Evolutionary conservation across 2,797 vertebrate species (phyloP), one percentile per base, ranked within the genome.

Genomic region (Antrozous pallidus): DNA sequence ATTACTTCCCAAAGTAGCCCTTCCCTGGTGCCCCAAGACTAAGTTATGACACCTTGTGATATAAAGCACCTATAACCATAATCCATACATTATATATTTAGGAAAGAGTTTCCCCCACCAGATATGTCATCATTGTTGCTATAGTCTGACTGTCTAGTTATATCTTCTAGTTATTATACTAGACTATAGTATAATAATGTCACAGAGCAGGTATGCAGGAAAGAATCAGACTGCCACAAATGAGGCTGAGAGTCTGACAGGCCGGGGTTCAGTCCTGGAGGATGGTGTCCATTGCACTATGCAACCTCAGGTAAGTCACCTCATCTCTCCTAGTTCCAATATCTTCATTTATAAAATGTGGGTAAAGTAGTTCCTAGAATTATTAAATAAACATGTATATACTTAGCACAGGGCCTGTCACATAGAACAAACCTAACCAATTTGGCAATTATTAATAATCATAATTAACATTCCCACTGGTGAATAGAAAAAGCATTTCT

Each of bases 121-220:
- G n/a, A 26, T 36, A 7, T 13, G 11, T 17, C 54, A 8, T 69
- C 20, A 9, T 42, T 14, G 12, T 8, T 31, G 47, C 36, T 47
- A 1, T 18, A 12, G 24, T n/a, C 10, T 51, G 40, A 16, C 16
- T 38, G 17, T 8, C 40, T 9, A 33, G n/a, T n/a, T n/a, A n/a
- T n/a, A n/a, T n/a, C n/a, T n/a, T n/a, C n/a, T n/a, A n/a, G n/a
- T n/a, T n/a, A n/a, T n/a, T n/a, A n/a, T n/a, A n/a, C n/a, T n/a
- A n/a, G n/a, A n/a, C n/a, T n/a, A n/a, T n/a, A n/a, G 4, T 6
- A 0, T 4, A 38, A 20, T 2, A 10, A 11, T 8, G 11, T 31
- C 20, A 78, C 18, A 26, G 2, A 78, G 28, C 36, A 79, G 16
- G 18, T 28, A 0, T 5, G 63, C 42, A 10, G 5, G 24, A 40